phyloP scores from a whole-genome alignment of 2,888 invertebrate genomes.

The Meiosimyza decipiens region DNA sequence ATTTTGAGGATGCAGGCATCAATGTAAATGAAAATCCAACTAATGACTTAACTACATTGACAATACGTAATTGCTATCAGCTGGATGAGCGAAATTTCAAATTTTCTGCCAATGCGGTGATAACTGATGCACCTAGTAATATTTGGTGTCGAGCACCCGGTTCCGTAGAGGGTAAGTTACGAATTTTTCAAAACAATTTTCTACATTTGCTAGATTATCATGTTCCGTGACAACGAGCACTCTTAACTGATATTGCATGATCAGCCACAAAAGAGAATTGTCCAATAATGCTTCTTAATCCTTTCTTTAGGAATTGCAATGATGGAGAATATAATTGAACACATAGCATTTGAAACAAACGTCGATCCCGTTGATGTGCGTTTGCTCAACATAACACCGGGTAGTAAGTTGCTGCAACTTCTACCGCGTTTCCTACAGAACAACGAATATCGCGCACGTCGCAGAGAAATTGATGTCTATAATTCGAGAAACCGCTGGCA shows the following conservation, averaged over 20 bases:
- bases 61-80: conserved; percentile 72
- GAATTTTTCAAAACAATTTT: background rate
- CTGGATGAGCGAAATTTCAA: conserved; percentile 71
- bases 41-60: conserved; percentile 42
- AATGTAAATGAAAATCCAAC: conserved; percentile 69
- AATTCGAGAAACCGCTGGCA: conserved; percentile 79
- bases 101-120: conserved; percentile 73
- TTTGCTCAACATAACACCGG: conserved; percentile 67
- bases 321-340: conserved; percentile 74
- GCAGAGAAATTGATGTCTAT: conserved; percentile 70
- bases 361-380: conserved; percentile 72
- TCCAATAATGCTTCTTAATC: background rate
- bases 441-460: conserved; percentile 70
- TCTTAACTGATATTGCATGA: no score
- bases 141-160: conserved; percentile 75
- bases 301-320: conserved; percentile 65
- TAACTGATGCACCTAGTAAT: conserved; percentile 75
- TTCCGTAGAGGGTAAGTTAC: conserved; percentile 68
- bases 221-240: no score
- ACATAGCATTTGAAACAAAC: conserved; percentile 69
- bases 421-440: conserved; percentile 68
- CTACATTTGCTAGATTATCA: no score
- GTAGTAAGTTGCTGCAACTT: conserved; percentile 64
- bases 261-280: no score
- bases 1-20: conserved; percentile 70